phyloP scores from a whole-genome alignment of 2,888 invertebrate genomes.

The Allygus modestus region DNA sequence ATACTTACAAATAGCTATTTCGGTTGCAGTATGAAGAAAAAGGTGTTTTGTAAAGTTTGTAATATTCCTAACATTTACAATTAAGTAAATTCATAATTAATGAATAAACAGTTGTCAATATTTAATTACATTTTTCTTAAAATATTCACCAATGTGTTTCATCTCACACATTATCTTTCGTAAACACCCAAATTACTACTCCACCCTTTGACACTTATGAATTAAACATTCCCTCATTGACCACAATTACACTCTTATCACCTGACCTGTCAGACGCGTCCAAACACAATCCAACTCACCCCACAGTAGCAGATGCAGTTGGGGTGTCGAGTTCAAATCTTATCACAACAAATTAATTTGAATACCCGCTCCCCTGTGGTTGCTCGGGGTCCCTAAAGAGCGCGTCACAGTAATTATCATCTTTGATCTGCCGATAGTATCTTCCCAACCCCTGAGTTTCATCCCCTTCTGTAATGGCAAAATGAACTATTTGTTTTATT shows the following conservation, averaged over 20 bases:
- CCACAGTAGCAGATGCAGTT: neutral
- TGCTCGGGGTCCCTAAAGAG: conserved; percentile 5
- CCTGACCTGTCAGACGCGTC: neutral
- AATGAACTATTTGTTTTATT: conserved; percentile 57
- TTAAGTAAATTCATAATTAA: too few species aligned
- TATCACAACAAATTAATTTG: conserved; percentile 54
- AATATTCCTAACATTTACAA: too few species aligned
- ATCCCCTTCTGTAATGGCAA: neutral
- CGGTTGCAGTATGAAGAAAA: too few species aligned
- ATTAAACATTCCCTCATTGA: neutral
- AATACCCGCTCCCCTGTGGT: conserved; percentile 1
- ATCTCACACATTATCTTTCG: too few species aligned
- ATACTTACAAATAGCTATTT: too few species aligned
- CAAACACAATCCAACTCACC: neutral
- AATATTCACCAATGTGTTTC: too few species aligned
- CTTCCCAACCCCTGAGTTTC: neutral
- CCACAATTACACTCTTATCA: conserved; percentile 16
- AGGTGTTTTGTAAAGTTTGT: too few species aligned
- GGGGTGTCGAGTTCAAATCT: conserved; percentile 43
- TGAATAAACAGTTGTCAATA: too few species aligned
- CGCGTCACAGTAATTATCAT: conserved; percentile 43
- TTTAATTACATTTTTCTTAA: too few species aligned
- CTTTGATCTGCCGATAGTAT: neutral
- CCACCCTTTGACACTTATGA: too few species aligned
- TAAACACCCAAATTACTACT: too few species aligned